Conservation (phyloP, 1,140 invertebrate genomes). For the Ericerus pela region DNA sequence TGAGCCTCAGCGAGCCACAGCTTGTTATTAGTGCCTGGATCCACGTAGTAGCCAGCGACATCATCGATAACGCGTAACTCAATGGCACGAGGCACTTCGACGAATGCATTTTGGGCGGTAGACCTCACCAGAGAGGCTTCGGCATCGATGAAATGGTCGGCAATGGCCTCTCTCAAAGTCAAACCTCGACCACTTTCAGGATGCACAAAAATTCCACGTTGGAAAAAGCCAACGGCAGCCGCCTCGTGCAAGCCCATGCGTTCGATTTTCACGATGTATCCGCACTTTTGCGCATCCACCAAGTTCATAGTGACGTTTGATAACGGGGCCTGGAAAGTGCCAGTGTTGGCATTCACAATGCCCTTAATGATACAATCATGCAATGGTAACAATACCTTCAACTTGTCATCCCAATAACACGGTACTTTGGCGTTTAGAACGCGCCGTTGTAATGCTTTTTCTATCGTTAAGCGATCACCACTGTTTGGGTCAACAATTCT, state of each 20-base stretch:
- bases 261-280: constrained; percentile 72
- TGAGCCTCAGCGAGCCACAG: constrained; percentile 55
- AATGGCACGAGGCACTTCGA: constrained; percentile 60
- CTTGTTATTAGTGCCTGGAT: constrained; percentile 40
- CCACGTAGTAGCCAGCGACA: constrained; percentile 46
- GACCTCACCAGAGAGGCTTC: constrained; percentile 63
- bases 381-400: constrained; percentile 49
- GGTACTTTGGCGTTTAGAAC: constrained; percentile 62
- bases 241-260: constrained; percentile 65
- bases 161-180: constrained; percentile 61
- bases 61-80: constrained; percentile 56
- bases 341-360: constrained; percentile 64
- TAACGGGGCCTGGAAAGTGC: constrained; percentile 57
- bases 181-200: constrained; percentile 61
- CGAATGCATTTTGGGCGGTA: constrained; percentile 47
- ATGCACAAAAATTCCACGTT: constrained; percentile 62
- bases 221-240: constrained; percentile 65
- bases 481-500: constrained; percentile 64
- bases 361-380: constrained; percentile 62
- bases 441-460: constrained; percentile 66
- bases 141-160: constrained; percentile 66
- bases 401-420: constrained; percentile 61
- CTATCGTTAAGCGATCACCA: constrained; percentile 58
- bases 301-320: constrained; percentile 48
- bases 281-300: constrained; percentile 53